A percentile compares a stretch with the other conserved stretches of the same genome.
Conservation (phyloP, 2,888 invertebrate genomes). For the Ecliptopera silaceata region DNA sequence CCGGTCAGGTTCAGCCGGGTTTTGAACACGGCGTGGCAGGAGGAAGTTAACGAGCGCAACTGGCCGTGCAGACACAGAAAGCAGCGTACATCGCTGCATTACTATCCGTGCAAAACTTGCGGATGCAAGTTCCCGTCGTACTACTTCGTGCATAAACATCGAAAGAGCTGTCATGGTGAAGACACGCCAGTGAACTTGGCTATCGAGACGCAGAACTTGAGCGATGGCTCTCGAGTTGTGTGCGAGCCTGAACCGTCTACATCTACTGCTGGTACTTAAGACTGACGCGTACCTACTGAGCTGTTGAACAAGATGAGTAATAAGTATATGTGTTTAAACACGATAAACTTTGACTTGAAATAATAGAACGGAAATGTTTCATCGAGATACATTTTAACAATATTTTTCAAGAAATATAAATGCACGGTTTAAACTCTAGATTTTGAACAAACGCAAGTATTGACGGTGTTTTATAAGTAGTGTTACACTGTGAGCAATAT, state of each 20-base stretch:
- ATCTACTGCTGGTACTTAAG: constrained; percentile 53
- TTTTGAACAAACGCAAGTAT: not conserved
- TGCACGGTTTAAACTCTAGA: no score
- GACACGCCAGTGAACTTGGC: constrained; percentile 60
- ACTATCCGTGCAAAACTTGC: constrained; percentile 96
- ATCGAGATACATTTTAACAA: no score
- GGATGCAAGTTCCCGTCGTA: constrained; percentile 96
- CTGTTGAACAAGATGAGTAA: no score
- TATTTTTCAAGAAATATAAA: no score
- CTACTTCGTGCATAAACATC: constrained; percentile 96
- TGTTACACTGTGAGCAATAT: not conserved
- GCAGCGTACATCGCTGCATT: constrained; percentile 90
- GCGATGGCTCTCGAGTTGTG: constrained; percentile 16
- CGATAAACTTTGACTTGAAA: no score
- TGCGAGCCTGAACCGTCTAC: constrained; percentile 54
- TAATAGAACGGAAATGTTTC: no score
- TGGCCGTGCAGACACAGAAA: constrained; percentile 94
- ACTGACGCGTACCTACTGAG: no score
- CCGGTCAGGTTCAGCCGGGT: constrained; percentile 93
- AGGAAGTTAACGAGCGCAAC: constrained; percentile 81
- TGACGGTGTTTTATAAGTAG: not conserved
- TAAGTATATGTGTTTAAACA: no score
- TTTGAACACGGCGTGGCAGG: constrained; percentile 90
- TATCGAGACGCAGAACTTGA: constrained; percentile 11
- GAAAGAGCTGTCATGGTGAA: constrained; percentile 92